phyloP scores from a whole-genome alignment of 2,888 invertebrate species.

The Elegia similella region DNA sequence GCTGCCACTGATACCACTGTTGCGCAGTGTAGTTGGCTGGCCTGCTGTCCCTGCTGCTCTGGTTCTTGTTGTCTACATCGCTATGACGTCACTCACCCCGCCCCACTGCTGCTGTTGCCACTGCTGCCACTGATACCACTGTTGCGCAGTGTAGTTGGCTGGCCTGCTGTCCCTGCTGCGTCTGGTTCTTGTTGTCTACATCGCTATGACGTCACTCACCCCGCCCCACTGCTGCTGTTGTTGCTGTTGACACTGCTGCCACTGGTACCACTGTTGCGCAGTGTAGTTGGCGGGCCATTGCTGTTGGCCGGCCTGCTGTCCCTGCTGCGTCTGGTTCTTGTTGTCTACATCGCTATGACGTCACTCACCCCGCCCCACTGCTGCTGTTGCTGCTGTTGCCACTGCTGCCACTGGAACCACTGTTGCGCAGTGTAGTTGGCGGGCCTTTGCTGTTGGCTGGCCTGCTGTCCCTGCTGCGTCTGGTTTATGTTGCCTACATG shows the following conservation, averaged over 20 bases:
- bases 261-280: slow-evolving; percentile 75
- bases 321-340: slow-evolving; percentile 16
- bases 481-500: slow-evolving; percentile 17
- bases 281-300: slow-evolving; percentile 64
- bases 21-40: slow-evolving; percentile 61
- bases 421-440: slow-evolving; percentile 66
- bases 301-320: slow-evolving; percentile 33
- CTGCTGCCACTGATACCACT: slow-evolving; percentile 78
- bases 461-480: slow-evolving; percentile 17
- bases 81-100: slow-evolving; percentile 43
- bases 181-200: too few species aligned
- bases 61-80: too few species aligned
- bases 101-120: slow-evolving; percentile 69
- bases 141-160: slow-evolving; percentile 60
- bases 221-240: slow-evolving; percentile 66
- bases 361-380: slow-evolving; percentile 58
- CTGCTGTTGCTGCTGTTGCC: slow-evolving; percentile 73
- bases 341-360: slow-evolving; percentile 12
- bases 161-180: too few species aligned
- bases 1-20: slow-evolving; percentile 77
- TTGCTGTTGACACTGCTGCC: slow-evolving; percentile 76
- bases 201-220: slow-evolving; percentile 41
- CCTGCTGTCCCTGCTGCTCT: too few species aligned
- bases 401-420: slow-evolving; percentile 78
- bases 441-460: slow-evolving; percentile 52